Evolutionary conservation across 2,797 vertebrate genomes (phyloP).

Genomic region (Eulemur mongoz): DNA sequence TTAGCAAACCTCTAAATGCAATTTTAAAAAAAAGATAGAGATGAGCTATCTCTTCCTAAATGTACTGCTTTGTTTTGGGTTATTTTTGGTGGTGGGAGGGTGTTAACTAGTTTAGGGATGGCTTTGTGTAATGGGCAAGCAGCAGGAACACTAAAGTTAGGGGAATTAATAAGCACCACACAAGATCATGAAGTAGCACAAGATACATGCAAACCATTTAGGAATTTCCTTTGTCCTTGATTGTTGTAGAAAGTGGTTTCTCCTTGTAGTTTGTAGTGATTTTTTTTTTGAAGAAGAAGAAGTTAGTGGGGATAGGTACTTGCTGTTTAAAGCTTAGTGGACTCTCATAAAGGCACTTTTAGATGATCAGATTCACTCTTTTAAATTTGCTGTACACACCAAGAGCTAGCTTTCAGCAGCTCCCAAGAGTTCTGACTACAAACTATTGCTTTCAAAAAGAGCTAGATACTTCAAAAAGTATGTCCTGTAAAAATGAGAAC

Average conservation of each 20-base stretch:
- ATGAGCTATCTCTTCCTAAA: background rate
- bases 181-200: background rate
- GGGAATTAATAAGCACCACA: background rate
- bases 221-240: background rate
- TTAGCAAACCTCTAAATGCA: background rate
- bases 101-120: background rate
- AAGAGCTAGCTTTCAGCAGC: background rate
- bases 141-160: background rate
- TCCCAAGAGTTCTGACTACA: slow-evolving; percentile 37
- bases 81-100: background rate
- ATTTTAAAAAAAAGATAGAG: background rate
- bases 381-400: background rate
- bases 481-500: background rate
- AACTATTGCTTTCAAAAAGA: slow-evolving; percentile 16
- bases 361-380: background rate
- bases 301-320: background rate
- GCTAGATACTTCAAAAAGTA: slow-evolving; percentile 14
- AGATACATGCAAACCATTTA: background rate
- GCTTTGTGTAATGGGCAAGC: background rate
- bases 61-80: background rate
- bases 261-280: background rate
- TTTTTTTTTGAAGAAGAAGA: background rate
- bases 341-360: background rate
- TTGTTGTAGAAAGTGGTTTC: background rate
- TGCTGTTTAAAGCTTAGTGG: background rate